phyloP scores from a whole-genome alignment of 2,797 vertebrate species.

The Rhynchonycteris naso region DNA sequence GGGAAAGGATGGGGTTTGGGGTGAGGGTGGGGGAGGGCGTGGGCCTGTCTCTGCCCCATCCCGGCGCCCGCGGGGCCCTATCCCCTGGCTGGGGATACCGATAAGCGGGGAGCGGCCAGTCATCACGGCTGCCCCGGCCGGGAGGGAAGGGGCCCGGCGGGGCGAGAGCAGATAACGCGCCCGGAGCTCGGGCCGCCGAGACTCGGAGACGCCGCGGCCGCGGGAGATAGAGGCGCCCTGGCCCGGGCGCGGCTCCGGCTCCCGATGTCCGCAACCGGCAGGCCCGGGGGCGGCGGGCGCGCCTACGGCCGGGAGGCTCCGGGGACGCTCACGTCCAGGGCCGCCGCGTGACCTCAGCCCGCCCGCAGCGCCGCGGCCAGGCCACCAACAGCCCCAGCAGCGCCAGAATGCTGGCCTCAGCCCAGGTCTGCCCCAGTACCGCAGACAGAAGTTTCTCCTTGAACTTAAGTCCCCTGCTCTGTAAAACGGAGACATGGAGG shows the following conservation, averaged over 20 bases:
- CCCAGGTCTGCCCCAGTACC: not conserved
- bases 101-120: conserved; percentile 56
- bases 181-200: conserved; percentile 51
- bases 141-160: conserved; percentile 54
- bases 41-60: not conserved
- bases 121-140: not conserved
- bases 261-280: conserved; percentile 1
- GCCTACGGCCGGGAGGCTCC: not conserved
- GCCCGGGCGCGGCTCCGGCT: not conserved
- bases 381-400: not conserved
- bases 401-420: not conserved
- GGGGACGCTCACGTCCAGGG: not conserved
- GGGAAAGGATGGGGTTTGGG: not conserved
- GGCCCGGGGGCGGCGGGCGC: not conserved
- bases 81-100: not conserved
- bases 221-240: conserved; percentile 1
- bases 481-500: not conserved
- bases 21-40: not conserved
- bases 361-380: not conserved
- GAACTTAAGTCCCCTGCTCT: not conserved
- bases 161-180: conserved; percentile 63
- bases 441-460: not conserved
- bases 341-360: not conserved
- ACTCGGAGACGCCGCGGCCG: conserved; percentile 67
- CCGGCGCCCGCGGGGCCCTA: not conserved